Evolutionary conservation across 1,140 invertebrate genomes (phyloP).

Genomic region (Mycetomoellerius zeteki): DNA sequence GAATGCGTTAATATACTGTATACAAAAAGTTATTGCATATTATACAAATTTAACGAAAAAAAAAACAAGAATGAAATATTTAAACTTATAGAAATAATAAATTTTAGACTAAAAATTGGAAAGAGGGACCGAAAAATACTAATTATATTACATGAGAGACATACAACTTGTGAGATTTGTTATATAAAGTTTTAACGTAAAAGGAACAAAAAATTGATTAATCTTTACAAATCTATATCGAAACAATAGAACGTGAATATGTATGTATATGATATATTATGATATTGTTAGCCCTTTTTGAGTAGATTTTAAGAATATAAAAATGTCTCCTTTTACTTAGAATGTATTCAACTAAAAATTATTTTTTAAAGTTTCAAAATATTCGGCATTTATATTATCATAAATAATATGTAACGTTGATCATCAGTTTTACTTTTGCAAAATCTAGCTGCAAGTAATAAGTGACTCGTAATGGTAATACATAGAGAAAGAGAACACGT

Average conservation of each 20-base stretch:
- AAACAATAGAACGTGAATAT: too few species aligned
- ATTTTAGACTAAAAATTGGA: background rate
- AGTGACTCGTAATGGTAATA: slow-evolving; percentile 17
- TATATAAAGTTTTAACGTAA: background rate
- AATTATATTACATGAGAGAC: background rate
- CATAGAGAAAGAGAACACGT: background rate
- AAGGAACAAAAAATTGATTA: background rate
- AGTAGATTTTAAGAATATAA: too few species aligned
- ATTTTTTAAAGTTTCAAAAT: background rate
- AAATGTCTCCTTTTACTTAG: too few species aligned
- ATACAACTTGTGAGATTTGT: background rate
- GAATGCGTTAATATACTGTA: too few species aligned
- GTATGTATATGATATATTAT: too few species aligned
- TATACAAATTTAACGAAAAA: too few species aligned
- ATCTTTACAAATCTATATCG: background rate
- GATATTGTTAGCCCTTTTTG: too few species aligned
- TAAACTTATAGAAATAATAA: background rate
- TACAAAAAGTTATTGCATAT: too few species aligned
- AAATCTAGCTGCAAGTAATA: background rate
- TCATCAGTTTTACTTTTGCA: slow-evolving; percentile 7
- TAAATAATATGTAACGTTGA: background rate
- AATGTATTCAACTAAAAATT: too few species aligned
- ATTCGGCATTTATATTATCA: background rate
- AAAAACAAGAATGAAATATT: background rate
- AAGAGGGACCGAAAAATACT: background rate